Evolutionary conservation across 2,888 invertebrate species (phyloP).

Genomic region (Thymelicus acteon): DNA sequence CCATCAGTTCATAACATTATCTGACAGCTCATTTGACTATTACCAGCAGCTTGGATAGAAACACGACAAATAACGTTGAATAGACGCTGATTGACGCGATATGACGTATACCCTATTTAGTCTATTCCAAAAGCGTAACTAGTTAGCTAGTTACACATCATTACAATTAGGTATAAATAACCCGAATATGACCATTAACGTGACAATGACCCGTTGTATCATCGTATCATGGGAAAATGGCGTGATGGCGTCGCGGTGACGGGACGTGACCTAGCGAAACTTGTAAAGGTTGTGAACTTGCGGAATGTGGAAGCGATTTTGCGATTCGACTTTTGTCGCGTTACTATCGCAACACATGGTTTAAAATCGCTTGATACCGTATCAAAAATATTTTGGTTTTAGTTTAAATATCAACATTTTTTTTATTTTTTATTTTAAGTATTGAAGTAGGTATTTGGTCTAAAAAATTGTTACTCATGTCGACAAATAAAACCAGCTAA

Average conservation of each 20-base stretch:
- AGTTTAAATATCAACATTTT: no score
- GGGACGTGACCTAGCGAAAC: slow-evolving; percentile 30
- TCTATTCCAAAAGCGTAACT: not conserved
- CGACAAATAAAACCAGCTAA: no score
- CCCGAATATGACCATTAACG: slow-evolving; percentile 30
- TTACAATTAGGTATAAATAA: not conserved
- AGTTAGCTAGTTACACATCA: slow-evolving; percentile 15
- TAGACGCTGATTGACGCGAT: not conserved
- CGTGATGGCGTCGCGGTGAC: slow-evolving; percentile 31
- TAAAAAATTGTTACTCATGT: no score
- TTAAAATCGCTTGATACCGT: no score
- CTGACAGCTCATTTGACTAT: no score
- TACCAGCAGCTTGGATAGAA: no score
- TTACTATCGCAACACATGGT: no score
- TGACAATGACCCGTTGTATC: slow-evolving; percentile 36
- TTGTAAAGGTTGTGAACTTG: not conserved
- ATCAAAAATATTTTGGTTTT: no score
- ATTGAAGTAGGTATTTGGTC: no score
- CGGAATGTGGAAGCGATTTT: slow-evolving; percentile 2
- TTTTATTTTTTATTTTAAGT: no score
- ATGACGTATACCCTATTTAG: not conserved
- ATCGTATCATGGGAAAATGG: slow-evolving; percentile 35
- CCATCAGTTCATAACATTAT: no score
- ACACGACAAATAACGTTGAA: no score
- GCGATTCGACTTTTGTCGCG: not conserved